These are phyloP conservation scores for Enteromius paludinosus DNA, from an alignment of 2,797 vertebrate genomes.

Conservation along the genomic window DNA sequence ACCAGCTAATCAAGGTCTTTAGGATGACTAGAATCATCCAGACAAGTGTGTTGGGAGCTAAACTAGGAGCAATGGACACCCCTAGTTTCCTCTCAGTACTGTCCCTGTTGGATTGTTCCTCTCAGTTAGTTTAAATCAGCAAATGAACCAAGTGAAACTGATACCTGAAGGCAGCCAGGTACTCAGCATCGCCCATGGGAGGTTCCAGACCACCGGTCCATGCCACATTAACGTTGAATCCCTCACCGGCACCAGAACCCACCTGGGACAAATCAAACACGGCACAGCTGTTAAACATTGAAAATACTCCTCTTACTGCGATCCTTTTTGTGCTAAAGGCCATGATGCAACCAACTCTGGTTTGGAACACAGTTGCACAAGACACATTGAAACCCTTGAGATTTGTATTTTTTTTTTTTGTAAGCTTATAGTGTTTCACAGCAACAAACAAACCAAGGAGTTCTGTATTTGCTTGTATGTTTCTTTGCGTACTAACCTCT, in stretches of 20 bases:
- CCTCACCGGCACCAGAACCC: conserved; percentile 87
- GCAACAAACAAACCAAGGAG: not conserved
- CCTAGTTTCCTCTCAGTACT: not conserved
- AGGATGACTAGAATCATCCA: not conserved
- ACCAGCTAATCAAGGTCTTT: not conserved
- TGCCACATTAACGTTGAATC: conserved; percentile 93
- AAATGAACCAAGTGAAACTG: not conserved
- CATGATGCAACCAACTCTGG: not conserved
- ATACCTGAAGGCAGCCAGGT: conserved; percentile 94
- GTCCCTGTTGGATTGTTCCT: not conserved
- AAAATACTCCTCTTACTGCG: not conserved
- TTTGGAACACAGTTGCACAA: not conserved
- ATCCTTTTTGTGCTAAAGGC: not conserved
- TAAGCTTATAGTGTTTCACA: not conserved
- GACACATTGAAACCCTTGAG: not conserved
- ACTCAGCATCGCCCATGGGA: conserved; percentile 95
- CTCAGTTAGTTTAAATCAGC: conserved; percentile 2
- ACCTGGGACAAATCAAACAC: conserved; percentile 75
- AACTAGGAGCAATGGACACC: not conserved
- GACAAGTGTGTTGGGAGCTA: not conserved
- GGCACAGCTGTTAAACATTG: not conserved
- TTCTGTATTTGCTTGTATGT: not conserved
- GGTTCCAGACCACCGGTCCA: conserved; percentile 95
- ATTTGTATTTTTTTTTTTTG: not conserved
- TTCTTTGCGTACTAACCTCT: conserved; percentile 78